Percentiles rank a stretch among this genome's conserved stretches.
phyloP scores from a whole-genome alignment of 2,797 vertebrate species.

The Streptopelia turtur region DNA sequence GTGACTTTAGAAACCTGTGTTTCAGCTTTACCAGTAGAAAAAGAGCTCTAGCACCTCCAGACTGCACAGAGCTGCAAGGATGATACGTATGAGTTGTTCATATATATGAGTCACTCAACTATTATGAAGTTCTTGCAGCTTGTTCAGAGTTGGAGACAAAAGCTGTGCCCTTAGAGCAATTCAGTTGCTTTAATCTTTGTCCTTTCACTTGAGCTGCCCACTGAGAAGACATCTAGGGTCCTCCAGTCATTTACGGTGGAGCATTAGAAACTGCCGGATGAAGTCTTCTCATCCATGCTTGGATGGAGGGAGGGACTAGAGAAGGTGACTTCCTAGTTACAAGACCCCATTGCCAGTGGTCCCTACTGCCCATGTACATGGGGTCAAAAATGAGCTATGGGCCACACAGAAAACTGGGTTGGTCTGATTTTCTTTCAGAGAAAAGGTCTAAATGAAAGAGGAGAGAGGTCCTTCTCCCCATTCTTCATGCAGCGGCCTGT shows the following conservation, averaged over 20 bases:
- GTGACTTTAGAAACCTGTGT: not conserved
- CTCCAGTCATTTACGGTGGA: not conserved
- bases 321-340: not conserved
- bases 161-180: not conserved
- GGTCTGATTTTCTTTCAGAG: not conserved
- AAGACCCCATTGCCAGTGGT: not conserved
- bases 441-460: not conserved
- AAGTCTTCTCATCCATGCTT: not conserved
- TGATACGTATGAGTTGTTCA: not conserved
- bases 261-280: not conserved
- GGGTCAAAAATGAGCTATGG: not conserved
- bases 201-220: not conserved
- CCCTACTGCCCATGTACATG: not conserved
- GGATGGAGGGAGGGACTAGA: not conserved
- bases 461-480: not conserved
- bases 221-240: not conserved
- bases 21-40: not conserved
- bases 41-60: not conserved
- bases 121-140: not conserved
- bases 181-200: not conserved
- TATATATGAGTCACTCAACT: not conserved
- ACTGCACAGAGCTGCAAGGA: not conserved
- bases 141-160: not conserved
- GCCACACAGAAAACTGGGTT: not conserved
- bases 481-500: not conserved